Conservation (phyloP, 2,888 invertebrate genomes). For the Pediacus dermestoides region DNA sequence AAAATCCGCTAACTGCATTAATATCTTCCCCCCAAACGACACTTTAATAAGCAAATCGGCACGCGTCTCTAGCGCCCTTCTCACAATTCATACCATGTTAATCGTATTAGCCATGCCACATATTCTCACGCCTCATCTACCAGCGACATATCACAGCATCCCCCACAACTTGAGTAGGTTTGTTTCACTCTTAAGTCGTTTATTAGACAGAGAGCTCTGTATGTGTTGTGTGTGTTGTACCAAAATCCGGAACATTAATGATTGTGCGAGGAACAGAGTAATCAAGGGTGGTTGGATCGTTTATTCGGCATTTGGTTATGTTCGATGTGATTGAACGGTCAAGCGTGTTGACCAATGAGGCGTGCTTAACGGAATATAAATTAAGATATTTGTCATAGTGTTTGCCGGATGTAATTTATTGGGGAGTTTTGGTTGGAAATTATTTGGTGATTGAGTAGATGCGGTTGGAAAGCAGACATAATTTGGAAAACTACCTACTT, state of each 20-base stretch:
- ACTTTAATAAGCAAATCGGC: slow-evolving; percentile 44
- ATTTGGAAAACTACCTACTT: too few relatives aligned
- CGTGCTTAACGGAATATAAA: slow-evolving; percentile 43
- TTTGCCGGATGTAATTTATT: too few relatives aligned
- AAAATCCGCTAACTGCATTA: too few relatives aligned
- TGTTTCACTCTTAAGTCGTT: too few relatives aligned
- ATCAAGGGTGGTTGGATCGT: slow-evolving; percentile 23
- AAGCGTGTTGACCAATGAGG: slow-evolving; percentile 34
- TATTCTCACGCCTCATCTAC: slow-evolving; percentile 48
- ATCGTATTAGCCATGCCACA: slow-evolving; percentile 47
- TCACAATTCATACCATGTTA: slow-evolving; percentile 41
- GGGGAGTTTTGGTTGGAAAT: too few relatives aligned
- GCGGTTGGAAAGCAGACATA: too few relatives aligned
- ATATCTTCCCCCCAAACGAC: slow-evolving; percentile 37
- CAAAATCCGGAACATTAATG: slow-evolving; percentile 9
- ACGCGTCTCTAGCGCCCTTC: slow-evolving; percentile 35
- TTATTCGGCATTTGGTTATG: slow-evolving; percentile 32
- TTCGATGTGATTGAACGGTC: slow-evolving; percentile 37
- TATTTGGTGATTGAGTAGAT: too few relatives aligned
- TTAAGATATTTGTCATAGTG: slow-evolving; percentile 39
- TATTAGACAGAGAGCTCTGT: too few relatives aligned
- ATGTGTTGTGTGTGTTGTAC: too few relatives aligned
- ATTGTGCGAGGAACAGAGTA: slow-evolving; percentile 17
- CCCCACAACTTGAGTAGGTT: slow-evolving; percentile 5
- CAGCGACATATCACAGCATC: slow-evolving; percentile 17